Base-by-base conservation (phyloP, 2,113 vertebrate genomes). In the Ellobius talpinus region DNA sequence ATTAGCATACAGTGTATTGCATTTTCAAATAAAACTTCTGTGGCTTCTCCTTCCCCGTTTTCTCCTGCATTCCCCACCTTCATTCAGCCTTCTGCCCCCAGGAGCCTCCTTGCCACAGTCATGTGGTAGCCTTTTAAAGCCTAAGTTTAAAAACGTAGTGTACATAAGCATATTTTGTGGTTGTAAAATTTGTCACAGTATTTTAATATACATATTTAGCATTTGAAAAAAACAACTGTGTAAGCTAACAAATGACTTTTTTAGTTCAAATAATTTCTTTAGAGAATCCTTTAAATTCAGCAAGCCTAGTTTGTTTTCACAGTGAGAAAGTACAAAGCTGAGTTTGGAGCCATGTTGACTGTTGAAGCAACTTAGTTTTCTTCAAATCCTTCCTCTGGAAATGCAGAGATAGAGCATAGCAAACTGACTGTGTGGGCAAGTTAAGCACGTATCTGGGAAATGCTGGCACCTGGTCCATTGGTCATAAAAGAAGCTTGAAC, bases 301-400 rank as follows among this genome's bases (percentile, higher is more conserved):
- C n/a, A 94, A 94, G 58, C 19, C 39, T 70, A 47, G 31, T 52
- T 90, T 91, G 31, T 93, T 96, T 65, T 21, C 52, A 21, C 36
- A 89, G 73, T 87, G 63, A 90, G 66, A 90, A 89, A 29, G 31
- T 42, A 55, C n/a, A 36, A 76, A 76, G 23, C 16, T 87, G 66
- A 86, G 58, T 87, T 97, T 92, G 52, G 61, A 61, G 19, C 10
- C 21, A 12, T 55, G 1, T 94, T 95, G 52, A 81, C 33, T 79
- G 11, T 87, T 91, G 36, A 90, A 36, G 77, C 88, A 70, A 90
- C 42, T 45, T 88, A 21, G 73, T 90, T 79, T 95, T 76, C 72
- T 90, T 95, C 86, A 81, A 77, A 93, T 24, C 21, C 66, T 89
- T 96, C 61, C 81, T 88, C 81, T 86, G 92, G 79, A 86, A 33